Evolutionary conservation across 2,888 invertebrate species (phyloP), one percentile per base, ranked within the genome.

Genomic region (Drosophila anomelani): DNA sequence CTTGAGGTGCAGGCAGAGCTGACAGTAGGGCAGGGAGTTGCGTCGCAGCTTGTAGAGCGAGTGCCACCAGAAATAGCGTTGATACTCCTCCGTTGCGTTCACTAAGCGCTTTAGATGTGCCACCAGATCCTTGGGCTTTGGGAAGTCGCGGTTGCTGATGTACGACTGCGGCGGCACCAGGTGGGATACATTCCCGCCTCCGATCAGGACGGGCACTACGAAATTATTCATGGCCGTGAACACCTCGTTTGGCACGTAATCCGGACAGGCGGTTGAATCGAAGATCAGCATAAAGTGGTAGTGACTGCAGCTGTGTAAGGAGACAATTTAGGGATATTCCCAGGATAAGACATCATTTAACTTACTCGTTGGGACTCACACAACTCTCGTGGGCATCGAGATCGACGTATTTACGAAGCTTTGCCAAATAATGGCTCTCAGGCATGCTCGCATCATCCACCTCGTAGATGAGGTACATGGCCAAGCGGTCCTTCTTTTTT

Each of bases 271-370:
- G 17, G 94, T 94, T 81, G 95, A 94, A 83, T 95, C 95, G 80
- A 95, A 95, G 20, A 93, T 90, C 55, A 95, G 90, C 86, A 95
- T 95, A 84, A 95, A 95, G 84, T 94, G 94, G 89, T 95, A 95
- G 62, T 20, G 38, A 1, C 23, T 29, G 53, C 85, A 85, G 4
- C 89, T 86, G 15, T 2, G 20, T 2, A 23, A 1, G 4, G 39
- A 1, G 5, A 15, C 4, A 34, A 2, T 26, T 46, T 15, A 26
- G 15, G 9, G 2, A 23, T 15, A 13, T 23, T 8, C 4, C 1
- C 4, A 7, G 3, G 29, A 29, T n/a, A 8, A 17, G 17, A 2
- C 2, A 26, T 10, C 15, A 3, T 12, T 15, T 9, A 38, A 61
- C 61, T 60, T 67, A 88, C 84, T 63, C 69, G 3, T 36, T 9